Percentiles rank a stretch among this genome's conserved stretches.
Evolutionary conservation across 2,113 vertebrate genomes (phyloP).

Genomic region (Tetraodon nigroviridis): DNA sequence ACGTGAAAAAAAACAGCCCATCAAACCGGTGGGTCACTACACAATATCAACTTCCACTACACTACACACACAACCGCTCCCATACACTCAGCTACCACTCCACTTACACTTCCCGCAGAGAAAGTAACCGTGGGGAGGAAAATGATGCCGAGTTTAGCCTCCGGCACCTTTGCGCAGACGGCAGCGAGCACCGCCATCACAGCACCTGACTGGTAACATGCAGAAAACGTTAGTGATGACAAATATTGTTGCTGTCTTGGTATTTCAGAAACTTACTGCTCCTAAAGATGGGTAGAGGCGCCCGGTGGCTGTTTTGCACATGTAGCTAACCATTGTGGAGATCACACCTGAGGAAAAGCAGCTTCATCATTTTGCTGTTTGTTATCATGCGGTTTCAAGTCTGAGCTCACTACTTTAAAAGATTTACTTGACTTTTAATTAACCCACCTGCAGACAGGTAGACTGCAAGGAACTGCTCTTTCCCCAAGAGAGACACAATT

Average conservation of each 20-base stretch:
- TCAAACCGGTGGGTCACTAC: background rate
- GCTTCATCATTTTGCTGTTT: background rate
- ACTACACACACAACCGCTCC: background rate
- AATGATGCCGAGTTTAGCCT: constrained; percentile 89
- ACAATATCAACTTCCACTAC: background rate
- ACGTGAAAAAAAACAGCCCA: constrained; percentile 8
- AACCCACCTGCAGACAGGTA: constrained; percentile 90
- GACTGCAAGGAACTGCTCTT: constrained; percentile 91
- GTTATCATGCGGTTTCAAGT: background rate
- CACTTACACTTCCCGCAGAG: constrained; percentile 87
- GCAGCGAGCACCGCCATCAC: constrained; percentile 91
- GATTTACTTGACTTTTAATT: background rate
- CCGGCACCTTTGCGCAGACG: constrained; percentile 88
- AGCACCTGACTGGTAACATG: constrained; percentile 82
- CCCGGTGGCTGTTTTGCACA: constrained; percentile 83
- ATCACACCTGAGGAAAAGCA: constrained; percentile 79
- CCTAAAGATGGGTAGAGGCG: constrained; percentile 89
- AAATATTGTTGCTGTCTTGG: background rate
- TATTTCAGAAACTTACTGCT: constrained; percentile 75
- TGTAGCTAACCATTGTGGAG: constrained; percentile 88
- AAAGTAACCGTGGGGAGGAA: constrained; percentile 92
- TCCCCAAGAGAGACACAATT: constrained; percentile 86
- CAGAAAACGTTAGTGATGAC: background rate
- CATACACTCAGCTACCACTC: constrained; percentile 46
- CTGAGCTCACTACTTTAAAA: no score